Evolutionary conservation across 2,797 vertebrate genomes (phyloP).

Genomic region (Anguilla anguilla): DNA sequence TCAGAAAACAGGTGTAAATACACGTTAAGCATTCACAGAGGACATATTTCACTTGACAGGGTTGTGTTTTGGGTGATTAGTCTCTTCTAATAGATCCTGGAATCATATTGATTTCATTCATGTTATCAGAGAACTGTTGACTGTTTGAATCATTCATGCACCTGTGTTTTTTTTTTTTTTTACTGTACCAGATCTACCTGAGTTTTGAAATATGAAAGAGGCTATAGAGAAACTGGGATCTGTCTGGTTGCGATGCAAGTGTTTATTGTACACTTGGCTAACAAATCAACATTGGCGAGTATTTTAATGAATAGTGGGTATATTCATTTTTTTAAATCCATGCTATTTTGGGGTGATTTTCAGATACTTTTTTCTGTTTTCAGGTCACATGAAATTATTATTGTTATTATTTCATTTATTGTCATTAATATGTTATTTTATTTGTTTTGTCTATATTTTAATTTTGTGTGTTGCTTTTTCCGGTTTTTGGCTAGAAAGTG

Average conservation of each 20-base stretch:
- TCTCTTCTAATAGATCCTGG: slow-evolving; percentile 4
- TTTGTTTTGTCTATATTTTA: slow-evolving; percentile 50
- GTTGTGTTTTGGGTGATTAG: background rate
- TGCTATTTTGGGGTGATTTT: slow-evolving; percentile 36
- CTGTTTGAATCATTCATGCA: slow-evolving; percentile 22
- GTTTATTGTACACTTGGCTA: slow-evolving; percentile 62
- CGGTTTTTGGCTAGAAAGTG: slow-evolving; percentile 45
- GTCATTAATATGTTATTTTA: slow-evolving; percentile 39
- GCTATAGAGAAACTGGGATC: slow-evolving; percentile 75
- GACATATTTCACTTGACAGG: background rate
- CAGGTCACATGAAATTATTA: slow-evolving; percentile 53
- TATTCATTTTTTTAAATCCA: slow-evolving; percentile 44
- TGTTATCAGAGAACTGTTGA: slow-evolving; percentile 17
- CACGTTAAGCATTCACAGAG: background rate
- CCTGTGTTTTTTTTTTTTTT: slow-evolving; percentile 50
- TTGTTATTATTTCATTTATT: slow-evolving; percentile 40
- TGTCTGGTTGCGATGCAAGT: slow-evolving; percentile 63
- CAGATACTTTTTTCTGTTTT: slow-evolving; percentile 55
- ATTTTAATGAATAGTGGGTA: slow-evolving; percentile 57
- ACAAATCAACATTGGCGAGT: slow-evolving; percentile 49
- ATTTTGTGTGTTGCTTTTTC: slow-evolving; percentile 48
- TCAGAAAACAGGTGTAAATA: background rate
- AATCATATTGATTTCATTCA: slow-evolving; percentile 23
- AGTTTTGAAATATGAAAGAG: slow-evolving; percentile 69
- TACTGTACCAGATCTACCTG: slow-evolving; percentile 81